Conservation (phyloP, 2,113 vertebrate species). For the Brachionichthys hirsutus region DNA sequence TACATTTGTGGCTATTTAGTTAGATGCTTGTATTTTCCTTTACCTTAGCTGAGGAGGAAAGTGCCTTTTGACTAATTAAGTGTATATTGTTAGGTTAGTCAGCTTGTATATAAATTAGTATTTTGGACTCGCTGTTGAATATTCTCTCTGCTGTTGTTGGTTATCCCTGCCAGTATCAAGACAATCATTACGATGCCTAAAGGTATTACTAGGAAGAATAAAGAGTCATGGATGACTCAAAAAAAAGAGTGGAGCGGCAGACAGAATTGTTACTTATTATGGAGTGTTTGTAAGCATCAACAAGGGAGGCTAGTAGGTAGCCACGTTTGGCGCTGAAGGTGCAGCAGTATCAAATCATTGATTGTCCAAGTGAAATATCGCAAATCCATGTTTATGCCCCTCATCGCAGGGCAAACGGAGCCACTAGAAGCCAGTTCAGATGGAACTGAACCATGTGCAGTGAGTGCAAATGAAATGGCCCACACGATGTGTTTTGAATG, state of each 20-base stretch:
- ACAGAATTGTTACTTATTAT: conserved; percentile 20
- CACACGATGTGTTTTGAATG: conserved; percentile 64
- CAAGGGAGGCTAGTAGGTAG: conserved; percentile 18
- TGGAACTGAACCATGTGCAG: conserved; percentile 60
- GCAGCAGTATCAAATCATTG: conserved; percentile 57
- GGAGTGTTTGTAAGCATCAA: conserved; percentile 3
- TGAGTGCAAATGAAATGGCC: conserved; percentile 60
- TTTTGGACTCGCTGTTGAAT: not conserved
- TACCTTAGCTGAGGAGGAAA: too few relatives aligned
- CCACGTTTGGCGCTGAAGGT: conserved; percentile 32
- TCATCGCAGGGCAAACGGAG: conserved; percentile 48
- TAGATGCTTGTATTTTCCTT: too few relatives aligned
- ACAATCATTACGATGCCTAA: conserved; percentile 45
- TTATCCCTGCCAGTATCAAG: conserved; percentile 38
- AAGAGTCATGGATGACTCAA: conserved; percentile 35
- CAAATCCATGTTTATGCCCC: conserved; percentile 33
- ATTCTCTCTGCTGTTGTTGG: too few relatives aligned
- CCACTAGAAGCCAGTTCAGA: conserved; percentile 53
- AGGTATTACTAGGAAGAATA: conserved; percentile 36
- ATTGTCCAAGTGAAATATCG: conserved; percentile 61
- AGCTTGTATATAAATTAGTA: not conserved
- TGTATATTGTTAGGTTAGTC: not conserved
- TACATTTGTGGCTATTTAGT: too few relatives aligned
- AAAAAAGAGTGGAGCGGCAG: conserved; percentile 23
- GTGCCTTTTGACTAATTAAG: too few relatives aligned